Base-by-base conservation (phyloP, 2,888 invertebrate genomes). In the Leptopilina myrica region DNA sequence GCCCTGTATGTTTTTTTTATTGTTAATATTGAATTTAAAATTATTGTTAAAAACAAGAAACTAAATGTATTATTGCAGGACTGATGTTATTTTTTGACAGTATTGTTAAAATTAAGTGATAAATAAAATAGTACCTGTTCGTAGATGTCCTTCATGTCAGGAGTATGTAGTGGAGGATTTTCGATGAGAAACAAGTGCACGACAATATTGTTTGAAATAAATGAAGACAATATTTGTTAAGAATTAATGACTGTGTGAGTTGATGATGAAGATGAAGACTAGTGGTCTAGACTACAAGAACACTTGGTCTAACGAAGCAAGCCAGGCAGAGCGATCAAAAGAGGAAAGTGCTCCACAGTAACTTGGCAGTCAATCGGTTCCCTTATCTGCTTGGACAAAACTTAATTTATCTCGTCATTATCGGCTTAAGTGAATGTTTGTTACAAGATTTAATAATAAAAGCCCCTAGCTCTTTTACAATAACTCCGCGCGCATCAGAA, bases 321-420 rank as follows among this genome's bases (percentile, higher is more conserved):
- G 73, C 53, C 73, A 73, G 73, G 56, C 67, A 69, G 49, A 49
- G 53, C 73, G 49, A 73, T 73, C 73, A 56, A 73, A 73, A 73
- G 73, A 56, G 53, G 73, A 56, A 33, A 53, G 26, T 56, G 73
- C 73, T 73, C 73, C 33, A 73, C 73, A 11, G 49, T 73, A 73
- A 73, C 73, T 73, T 73, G 49, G 49, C 67, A 73, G 26, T 33
- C 73, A 69, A 46, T 67, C 67, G 6, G 46, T 69, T 20, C 53
- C 14, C 73, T 73, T 73, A 73, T 73, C 73, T 56, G 33, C 26
- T 6, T 73, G 56, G 14, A 33, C 26, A 73, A 26, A 73, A 73
- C 53, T 33, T 56, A 6, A 62, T 62, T 15, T 20, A 62, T 62
- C 15, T 15, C 62, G 20, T 62, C 20, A 4, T 15, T 62, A 6